Evolutionary conservation across 37 sponge, comb jelly and placozoan genomes (phyloP), one percentile per base, ranked within the genome.

Genomic region (Halisarca cf. caerulea): DNA sequence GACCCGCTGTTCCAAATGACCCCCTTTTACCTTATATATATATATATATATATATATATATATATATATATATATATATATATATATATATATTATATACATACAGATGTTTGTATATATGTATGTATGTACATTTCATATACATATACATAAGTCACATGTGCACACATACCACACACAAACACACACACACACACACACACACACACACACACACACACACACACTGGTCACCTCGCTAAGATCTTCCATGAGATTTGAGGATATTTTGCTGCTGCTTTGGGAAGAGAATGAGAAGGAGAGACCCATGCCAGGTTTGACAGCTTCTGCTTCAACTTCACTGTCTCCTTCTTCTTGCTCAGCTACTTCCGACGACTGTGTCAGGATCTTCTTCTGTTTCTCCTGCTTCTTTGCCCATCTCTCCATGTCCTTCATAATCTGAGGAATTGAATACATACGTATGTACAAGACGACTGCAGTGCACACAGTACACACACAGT

Each of bases 371-470:
- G 42, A 64, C 6, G 6, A 20, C 1, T 58, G 38, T 34, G 89
- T 83, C 30, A 88, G 90, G 5, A 37, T 34, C 18, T 87, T 69
- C 82, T 91, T 90, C 53, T 91, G 88, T 27, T 84, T 91, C 82
- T 96, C 97, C 24, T 92, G 85, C 33, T 78, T 85, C 91, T 99
- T 96, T 2, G 99, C 97, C 99, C 99, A 99, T 8, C 99, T 64
- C 82, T 96, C 97, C 97, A 96, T 96, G 83, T 96, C 94, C 86
- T 95, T 96, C 28, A 93, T 93, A 83, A 99, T 96, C 97, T 96
- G 57, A 47, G 34, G 58, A 5, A 66, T 21, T 14, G 43, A 27
- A 59, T 8, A 27, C 23, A 2, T n/a, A 6, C 25, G 8, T 27
- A 9, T n/a, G 25, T 3, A 2, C 23, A 6, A 59, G 60, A 59